These are phyloP conservation scores for Romanogobio albipinnatus DNA, from an alignment of 2,113 vertebrate species.

Conservation along the genomic window DNA sequence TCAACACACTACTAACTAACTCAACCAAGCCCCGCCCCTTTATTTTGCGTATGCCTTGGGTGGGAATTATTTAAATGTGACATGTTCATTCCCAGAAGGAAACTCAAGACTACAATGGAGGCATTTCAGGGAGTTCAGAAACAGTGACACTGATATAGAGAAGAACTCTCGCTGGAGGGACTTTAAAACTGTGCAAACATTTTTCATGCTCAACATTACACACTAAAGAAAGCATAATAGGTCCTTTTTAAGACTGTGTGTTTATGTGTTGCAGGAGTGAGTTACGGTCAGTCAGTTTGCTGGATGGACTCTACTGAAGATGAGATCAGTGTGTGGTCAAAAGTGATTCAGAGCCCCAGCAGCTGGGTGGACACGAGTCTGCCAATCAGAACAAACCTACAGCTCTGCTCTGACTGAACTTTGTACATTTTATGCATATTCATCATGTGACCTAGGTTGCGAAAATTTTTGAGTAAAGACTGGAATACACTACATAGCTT, in stretches of 20 bases:
- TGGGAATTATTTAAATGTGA: too few species aligned
- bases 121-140: too few species aligned
- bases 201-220: too few species aligned
- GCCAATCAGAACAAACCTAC: slow-evolving; percentile 85
- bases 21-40: too few species aligned
- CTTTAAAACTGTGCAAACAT: too few species aligned
- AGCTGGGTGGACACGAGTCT: slow-evolving; percentile 86
- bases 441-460: neutral
- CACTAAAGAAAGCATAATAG: too few species aligned
- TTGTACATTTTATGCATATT: neutral
- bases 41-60: too few species aligned
- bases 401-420: slow-evolving; percentile 40
- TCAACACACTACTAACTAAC: too few species aligned
- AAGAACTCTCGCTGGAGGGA: too few species aligned
- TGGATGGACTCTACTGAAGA: slow-evolving; percentile 97
- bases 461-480: neutral
- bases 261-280: slow-evolving; percentile 76
- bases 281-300: slow-evolving; percentile 85
- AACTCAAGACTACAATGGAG: too few species aligned
- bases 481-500: neutral
- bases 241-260: neutral
- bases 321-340: slow-evolving; percentile 82
- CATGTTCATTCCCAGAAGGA: too few species aligned
- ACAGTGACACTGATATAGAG: too few species aligned
- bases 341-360: slow-evolving; percentile 81